Percentiles rank a stretch among this genome's conserved stretches.
These are phyloP conservation scores for Mizuhopecten yessoensis DNA, from an alignment of 1,140 invertebrate genomes.

Conservation along the genomic window DNA sequence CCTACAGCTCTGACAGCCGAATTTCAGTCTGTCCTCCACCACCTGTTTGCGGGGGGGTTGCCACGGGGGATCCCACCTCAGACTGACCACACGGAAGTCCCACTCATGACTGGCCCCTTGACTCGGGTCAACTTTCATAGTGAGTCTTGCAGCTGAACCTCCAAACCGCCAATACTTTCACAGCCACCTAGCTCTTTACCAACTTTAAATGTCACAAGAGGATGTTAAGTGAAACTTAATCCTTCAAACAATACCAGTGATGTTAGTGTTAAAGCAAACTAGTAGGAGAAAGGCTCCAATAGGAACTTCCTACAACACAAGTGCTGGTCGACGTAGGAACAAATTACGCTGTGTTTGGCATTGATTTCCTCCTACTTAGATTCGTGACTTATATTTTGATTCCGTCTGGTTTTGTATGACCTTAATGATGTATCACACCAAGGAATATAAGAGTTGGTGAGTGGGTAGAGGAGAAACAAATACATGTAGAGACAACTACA, in stretches of 20 bases:
- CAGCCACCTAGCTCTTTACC: too few relatives aligned
- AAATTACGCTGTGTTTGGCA: neutral
- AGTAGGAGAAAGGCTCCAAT: too few relatives aligned
- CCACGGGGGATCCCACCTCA: neutral
- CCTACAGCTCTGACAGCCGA: neutral
- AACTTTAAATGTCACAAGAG: neutral
- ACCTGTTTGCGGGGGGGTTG: neutral
- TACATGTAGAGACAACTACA: too few relatives aligned
- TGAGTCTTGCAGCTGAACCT: neutral
- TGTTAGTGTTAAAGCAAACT: too few relatives aligned
- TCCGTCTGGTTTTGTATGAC: neutral
- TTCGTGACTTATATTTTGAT: neutral
- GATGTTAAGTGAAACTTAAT: too few relatives aligned
- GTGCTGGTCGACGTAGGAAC: neutral
- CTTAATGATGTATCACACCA: neutral
- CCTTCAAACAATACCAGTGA: too few relatives aligned
- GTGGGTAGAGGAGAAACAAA: too few relatives aligned
- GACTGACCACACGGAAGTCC: neutral
- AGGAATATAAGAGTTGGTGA: neutral
- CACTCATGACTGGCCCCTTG: neutral
- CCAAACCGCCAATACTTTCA: neutral
- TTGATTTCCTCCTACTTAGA: constrained; percentile 12
- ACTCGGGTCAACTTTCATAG: neutral
- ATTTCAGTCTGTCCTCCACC: constrained; percentile 23
- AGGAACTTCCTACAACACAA: too few relatives aligned